phyloP scores from a whole-genome alignment of 2,888 invertebrate species.

The Nomada fabriciana region DNA sequence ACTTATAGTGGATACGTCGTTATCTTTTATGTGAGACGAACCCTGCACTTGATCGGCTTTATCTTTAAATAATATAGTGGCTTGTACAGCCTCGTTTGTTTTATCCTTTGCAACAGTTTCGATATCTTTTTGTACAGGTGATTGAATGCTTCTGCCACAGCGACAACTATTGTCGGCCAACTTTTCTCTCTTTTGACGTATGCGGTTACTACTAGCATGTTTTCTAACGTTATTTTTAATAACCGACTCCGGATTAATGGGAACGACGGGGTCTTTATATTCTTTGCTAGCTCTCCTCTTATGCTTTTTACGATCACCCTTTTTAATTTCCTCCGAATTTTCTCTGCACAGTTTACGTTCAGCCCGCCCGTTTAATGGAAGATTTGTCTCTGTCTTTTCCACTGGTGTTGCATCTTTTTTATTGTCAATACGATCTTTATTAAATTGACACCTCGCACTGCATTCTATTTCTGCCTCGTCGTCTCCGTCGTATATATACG shows the following conservation, averaged over 20 bases:
- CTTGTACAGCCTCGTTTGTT: not conserved
- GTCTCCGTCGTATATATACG: constrained; percentile 40
- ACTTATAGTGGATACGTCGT: not conserved
- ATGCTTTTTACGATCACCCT: not conserved
- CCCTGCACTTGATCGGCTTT: not conserved
- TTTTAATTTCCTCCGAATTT: not conserved
- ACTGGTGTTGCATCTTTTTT: not conserved
- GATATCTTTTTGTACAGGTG: not conserved
- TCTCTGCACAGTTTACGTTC: not conserved
- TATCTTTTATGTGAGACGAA: not conserved
- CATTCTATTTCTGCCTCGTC: constrained; percentile 43
- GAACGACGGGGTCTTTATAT: too few relatives aligned
- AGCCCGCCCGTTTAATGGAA: not conserved
- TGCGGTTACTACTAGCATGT: not conserved
- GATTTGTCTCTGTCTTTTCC: not conserved
- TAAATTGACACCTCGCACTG: not conserved
- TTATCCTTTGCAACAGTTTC: not conserved
- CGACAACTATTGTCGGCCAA: not conserved
- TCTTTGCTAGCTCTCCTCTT: not conserved
- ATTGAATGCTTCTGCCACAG: not conserved
- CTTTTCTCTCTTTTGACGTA: not conserved
- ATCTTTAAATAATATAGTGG: not conserved
- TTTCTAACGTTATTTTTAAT: not conserved
- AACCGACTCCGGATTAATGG: not conserved
- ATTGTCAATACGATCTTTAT: not conserved